Percentiles rank a stretch among this genome's conserved stretches.
phyloP scores from a whole-genome alignment of 2,113 vertebrate species.

The Tachuris rubrigastra region DNA sequence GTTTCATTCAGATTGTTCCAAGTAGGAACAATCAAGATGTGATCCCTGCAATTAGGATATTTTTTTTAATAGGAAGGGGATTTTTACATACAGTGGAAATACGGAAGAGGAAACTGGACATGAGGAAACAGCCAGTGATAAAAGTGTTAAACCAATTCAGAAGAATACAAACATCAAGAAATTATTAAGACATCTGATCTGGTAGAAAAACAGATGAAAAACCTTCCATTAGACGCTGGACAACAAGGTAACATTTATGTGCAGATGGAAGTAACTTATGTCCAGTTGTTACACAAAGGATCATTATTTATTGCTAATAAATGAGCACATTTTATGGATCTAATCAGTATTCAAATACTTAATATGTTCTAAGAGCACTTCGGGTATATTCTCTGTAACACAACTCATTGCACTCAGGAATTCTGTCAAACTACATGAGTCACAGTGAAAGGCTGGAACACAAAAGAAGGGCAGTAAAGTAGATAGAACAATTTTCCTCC shows the following conservation, averaged over 20 bases:
- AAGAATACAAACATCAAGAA: not conserved
- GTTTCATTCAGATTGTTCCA: not conserved
- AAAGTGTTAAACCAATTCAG: not conserved
- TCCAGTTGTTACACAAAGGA: conserved; percentile 25
- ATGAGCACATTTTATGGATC: conserved; percentile 33
- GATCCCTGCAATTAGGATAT: not conserved
- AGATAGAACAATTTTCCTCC: not conserved
- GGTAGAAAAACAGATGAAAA: not conserved
- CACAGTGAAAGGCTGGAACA: not conserved
- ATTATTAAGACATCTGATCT: not conserved
- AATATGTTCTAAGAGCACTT: conserved; percentile 17
- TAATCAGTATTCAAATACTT: conserved; percentile 38
- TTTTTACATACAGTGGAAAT: not conserved
- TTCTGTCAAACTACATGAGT: not conserved
- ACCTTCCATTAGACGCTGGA: not conserved
- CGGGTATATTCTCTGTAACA: not conserved
- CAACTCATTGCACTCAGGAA: not conserved
- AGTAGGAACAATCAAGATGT: not conserved
- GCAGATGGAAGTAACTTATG: conserved; percentile 39
- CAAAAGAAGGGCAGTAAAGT: not conserved
- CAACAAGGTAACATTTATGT: not conserved
- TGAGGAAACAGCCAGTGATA: not conserved
- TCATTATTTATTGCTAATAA: conserved; percentile 61
- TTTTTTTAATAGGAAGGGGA: not conserved
- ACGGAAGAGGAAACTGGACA: not conserved